Percentiles rank a stretch among this genome's conserved stretches.
These are phyloP conservation scores for Phylloscopus trochilus DNA, from an alignment of 2,113 vertebrate genomes.

Conservation along the genomic window DNA sequence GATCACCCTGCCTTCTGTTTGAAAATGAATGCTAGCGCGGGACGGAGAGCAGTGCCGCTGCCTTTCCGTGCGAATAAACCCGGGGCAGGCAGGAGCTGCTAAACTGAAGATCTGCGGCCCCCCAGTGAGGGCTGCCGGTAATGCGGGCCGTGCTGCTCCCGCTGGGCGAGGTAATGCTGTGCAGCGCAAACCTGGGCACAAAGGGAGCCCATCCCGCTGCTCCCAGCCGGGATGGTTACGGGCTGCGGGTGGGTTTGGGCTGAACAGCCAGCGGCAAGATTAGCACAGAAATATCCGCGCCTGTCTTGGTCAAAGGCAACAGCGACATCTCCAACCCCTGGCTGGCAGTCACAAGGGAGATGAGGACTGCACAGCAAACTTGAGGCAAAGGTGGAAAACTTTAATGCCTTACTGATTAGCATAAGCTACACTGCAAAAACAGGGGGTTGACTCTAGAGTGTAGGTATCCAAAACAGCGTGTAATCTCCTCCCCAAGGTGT, in stretches of 20 bases:
- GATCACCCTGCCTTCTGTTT: neutral
- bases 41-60: neutral
- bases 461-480: neutral
- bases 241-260: neutral
- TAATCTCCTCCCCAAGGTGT: neutral
- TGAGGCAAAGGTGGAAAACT: neutral
- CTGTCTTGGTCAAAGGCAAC: neutral
- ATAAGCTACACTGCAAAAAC: neutral
- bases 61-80: neutral
- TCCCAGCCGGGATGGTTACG: neutral
- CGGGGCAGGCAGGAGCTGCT: neutral
- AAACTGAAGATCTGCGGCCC: neutral
- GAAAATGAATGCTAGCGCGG: neutral
- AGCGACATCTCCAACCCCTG: neutral
- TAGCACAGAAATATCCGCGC: neutral
- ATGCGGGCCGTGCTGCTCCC: accelerated
- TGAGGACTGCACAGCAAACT: neutral
- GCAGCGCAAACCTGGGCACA: accelerated
- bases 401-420: neutral
- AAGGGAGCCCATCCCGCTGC: accelerated
- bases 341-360: neutral
- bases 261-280: neutral
- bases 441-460: neutral
- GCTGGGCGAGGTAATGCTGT: accelerated
- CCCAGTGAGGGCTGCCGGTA: neutral